These are phyloP conservation scores for Digitonthophagus gazella DNA, from an alignment of 2,888 invertebrate species.

Conservation along the genomic window DNA sequence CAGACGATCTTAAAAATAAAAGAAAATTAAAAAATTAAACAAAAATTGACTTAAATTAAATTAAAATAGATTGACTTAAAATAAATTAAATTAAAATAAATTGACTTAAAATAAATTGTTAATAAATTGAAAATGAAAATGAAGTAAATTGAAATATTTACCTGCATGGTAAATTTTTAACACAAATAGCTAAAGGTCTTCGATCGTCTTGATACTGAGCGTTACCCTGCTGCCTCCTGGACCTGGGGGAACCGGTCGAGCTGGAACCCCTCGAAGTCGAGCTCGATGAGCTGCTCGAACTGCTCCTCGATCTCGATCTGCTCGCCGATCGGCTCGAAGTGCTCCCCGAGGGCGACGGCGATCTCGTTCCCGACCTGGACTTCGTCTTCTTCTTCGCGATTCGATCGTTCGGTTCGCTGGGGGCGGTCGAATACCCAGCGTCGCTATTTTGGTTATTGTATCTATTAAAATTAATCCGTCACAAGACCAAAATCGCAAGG, in stretches of 20 bases:
- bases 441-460: slow-evolving; percentile 33
- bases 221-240: slow-evolving; percentile 50
- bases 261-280: slow-evolving; percentile 63
- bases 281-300: slow-evolving; percentile 60
- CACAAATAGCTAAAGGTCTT: slow-evolving; percentile 85
- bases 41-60: too few species aligned
- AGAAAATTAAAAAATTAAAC: too few species aligned
- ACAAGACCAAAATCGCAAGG: too few species aligned
- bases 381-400: slow-evolving; percentile 47
- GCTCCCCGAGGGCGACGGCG: slow-evolving; percentile 56
- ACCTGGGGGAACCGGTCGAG: slow-evolving; percentile 59
- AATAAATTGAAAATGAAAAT: too few species aligned
- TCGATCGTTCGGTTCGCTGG: slow-evolving; percentile 41
- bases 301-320: slow-evolving; percentile 55
- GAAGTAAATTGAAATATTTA: too few species aligned
- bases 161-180: slow-evolving; percentile 78
- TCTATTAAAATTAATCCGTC: slow-evolving; percentile 24
- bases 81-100: too few species aligned
- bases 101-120: too few species aligned
- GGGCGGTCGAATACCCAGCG: slow-evolving; percentile 50
- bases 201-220: slow-evolving; percentile 61
- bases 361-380: slow-evolving; percentile 55
- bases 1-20: slow-evolving; percentile 87
- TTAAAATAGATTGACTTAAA: too few species aligned
- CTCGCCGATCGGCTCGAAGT: slow-evolving; percentile 57